Evolutionary conservation across 2,113 vertebrate genomes (phyloP).

Genomic region (Corvus cornix): DNA sequence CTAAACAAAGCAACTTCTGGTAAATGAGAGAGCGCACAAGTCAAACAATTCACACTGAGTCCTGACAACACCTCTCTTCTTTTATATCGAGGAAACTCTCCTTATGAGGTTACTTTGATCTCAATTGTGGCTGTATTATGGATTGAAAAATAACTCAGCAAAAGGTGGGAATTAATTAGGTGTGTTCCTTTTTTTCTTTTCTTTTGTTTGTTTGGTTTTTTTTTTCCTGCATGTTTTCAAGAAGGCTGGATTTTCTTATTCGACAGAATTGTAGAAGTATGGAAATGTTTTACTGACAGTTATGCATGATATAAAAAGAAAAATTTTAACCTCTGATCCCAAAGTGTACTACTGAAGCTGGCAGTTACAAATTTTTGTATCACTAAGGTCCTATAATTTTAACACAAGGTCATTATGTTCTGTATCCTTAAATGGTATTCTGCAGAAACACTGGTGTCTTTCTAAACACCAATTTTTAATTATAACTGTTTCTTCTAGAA

Average conservation of each 20-base stretch:
- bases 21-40: conserved; percentile 1
- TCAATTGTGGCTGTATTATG: conserved; percentile 19
- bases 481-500: background rate
- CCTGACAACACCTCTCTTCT: conserved; percentile 29
- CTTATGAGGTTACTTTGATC: conserved; percentile 46
- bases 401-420: background rate
- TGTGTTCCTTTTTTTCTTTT: background rate
- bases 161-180: conserved; percentile 40
- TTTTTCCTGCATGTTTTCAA: conserved; percentile 11
- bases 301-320: background rate
- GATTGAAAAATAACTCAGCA: conserved; percentile 50
- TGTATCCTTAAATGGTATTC: background rate
- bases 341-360: background rate
- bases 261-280: background rate
- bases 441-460: background rate
- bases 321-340: background rate
- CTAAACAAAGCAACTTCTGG: background rate
- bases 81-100: conserved; percentile 35
- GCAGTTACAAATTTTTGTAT: background rate
- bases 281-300: background rate
- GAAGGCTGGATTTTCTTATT: background rate
- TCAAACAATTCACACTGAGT: background rate
- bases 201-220: background rate
- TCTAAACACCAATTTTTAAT: background rate
- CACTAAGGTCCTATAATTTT: background rate